These are phyloP conservation scores for Volucella inanis DNA, from an alignment of 2,888 invertebrate genomes.

Conservation along the genomic window DNA sequence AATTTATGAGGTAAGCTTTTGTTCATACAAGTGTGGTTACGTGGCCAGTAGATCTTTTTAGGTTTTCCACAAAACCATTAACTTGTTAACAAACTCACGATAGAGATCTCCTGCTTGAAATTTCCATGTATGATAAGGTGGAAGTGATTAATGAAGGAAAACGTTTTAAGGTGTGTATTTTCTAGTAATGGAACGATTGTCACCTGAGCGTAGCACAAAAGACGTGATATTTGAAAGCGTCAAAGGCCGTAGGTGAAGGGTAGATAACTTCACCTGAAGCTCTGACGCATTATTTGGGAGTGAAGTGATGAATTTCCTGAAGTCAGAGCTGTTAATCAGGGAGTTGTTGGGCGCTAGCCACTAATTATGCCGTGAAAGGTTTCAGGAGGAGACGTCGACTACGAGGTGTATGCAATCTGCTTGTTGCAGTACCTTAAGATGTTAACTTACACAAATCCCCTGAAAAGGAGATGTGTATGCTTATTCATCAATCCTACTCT, in stretches of 20 bases:
- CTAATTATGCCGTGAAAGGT: no score
- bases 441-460: no score
- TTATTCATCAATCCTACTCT: no score
- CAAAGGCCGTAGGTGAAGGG: background rate
- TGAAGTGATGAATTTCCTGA: no score
- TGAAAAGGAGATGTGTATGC: no score
- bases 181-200: slow-evolving; percentile 30
- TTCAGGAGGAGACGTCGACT: no score
- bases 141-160: slow-evolving; percentile 52
- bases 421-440: no score
- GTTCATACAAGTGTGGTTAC: slow-evolving; percentile 10
- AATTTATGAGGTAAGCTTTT: slow-evolving; percentile 56
- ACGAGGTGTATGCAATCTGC: no score
- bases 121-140: slow-evolving; percentile 46
- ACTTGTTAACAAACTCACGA: slow-evolving; percentile 45
- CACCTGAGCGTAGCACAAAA: slow-evolving; percentile 38
- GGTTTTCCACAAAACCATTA: slow-evolving; percentile 54
- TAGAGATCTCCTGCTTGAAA: slow-evolving; percentile 44
- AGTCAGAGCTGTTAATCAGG: no score
- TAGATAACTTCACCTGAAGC: background rate
- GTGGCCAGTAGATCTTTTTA: slow-evolving; percentile 6
- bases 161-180: slow-evolving; percentile 18
- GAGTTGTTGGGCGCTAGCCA: no score
- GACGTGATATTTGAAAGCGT: background rate
- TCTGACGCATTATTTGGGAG: no score